Evolutionary conservation across 53 echinoderm and acorn worm species (phyloP), one percentile per base, ranked within the genome.

Genomic region (Echinometra lucunter): DNA sequence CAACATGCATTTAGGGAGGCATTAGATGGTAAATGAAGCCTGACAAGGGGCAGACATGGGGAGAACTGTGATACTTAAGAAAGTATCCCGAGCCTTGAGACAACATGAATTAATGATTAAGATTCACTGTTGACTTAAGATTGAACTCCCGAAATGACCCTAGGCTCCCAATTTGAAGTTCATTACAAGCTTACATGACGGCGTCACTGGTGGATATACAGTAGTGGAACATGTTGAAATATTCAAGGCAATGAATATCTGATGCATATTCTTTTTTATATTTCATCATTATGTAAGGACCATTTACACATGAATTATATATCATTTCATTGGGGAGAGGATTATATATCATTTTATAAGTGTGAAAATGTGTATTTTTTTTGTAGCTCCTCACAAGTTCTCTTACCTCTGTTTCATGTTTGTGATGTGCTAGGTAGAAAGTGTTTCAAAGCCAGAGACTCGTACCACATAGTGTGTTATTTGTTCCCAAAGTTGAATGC

Each of bases 1-100:
- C 89, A 89, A 58, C 58, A 58, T 89, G 89, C 89, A 89, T 89
- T 89, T 89, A 58, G 89, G 60, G 60, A 89, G 58, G 60, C 60
- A 89, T 89, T 89, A 57, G 60, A 40, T 28, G 16, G 60, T 37
- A 60, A 89, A 60, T 89, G 63, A 89, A 60, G 58, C 23, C 4
- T 57, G 89, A 57, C 89, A 89, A 8, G 19, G 89, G 23, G 37
- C 12, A 89, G 58, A 89, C 89, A 89, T 57, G 37, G 49, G 53
- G 85, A 85, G 15, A 49, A 11, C 4, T 47, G 45, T 47, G 85
- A 85, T 28, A 49, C 27, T 85, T 40, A 49, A 16, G 53, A 53
- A 10, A n/a, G 85, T 49, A 47, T 85, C n/a, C 49, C 49, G 27
- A 81, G 44, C 44, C 44, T 81, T 44, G 44, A 85, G 85, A n/a